These are phyloP conservation scores for Mongoloraphidia duomilia DNA, from an alignment of 2,888 invertebrate genomes.

Conservation along the genomic window DNA sequence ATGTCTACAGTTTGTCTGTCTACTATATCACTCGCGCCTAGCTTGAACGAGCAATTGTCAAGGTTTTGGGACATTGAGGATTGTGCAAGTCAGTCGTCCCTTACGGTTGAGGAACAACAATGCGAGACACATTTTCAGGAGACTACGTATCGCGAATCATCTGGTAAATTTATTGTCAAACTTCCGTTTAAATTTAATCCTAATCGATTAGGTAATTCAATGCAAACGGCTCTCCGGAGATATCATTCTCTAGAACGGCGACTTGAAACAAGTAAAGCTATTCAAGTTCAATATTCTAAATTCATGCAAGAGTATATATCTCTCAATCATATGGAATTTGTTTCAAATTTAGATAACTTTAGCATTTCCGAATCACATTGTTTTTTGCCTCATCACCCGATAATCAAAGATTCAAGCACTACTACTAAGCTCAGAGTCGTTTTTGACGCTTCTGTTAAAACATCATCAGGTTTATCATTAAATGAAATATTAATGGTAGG, in stretches of 20 bases:
- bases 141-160: not conserved
- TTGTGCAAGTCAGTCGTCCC: not conserved
- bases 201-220: conserved; percentile 9
- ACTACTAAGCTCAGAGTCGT: conserved; percentile 5
- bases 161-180: conserved; percentile 8
- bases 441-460: conserved; percentile 4
- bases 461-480: conserved; percentile 10
- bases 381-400: conserved; percentile 4
- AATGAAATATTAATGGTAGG: conserved; percentile 17
- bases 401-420: not conserved
- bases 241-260: conserved; percentile 9
- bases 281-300: conserved; percentile 7
- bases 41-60: not conserved
- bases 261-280: conserved; percentile 2
- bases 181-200: conserved; percentile 5
- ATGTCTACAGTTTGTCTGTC: too few species aligned
- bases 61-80: conserved; percentile 5
- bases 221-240: conserved; percentile 3
- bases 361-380: not conserved
- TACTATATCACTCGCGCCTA: not conserved
- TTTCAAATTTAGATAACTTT: not conserved
- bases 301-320: conserved; percentile 10
- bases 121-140: conserved; percentile 9
- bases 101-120: conserved; percentile 2
- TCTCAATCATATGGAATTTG: conserved; percentile 7